Percentiles rank a stretch among this genome's conserved stretches.
Evolutionary conservation across 2,888 invertebrate genomes (phyloP).

Genomic region (Protula sp.): DNA sequence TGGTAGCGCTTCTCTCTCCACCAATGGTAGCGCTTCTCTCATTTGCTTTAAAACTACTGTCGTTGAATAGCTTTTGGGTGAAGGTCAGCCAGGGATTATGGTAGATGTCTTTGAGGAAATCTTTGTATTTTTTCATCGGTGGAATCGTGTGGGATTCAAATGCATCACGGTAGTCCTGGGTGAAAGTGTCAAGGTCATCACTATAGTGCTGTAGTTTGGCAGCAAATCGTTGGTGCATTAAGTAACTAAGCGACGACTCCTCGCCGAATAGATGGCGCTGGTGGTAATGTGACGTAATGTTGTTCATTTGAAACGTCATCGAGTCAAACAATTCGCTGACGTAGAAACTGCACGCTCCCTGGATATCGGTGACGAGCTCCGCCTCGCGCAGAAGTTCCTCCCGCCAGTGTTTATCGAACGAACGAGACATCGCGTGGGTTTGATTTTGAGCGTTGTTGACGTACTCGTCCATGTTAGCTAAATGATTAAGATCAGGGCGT

Average conservation of each 20-base stretch:
- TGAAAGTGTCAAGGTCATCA: conserved; percentile 8
- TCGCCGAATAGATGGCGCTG: conserved; percentile 12
- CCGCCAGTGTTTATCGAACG: conserved; percentile 9
- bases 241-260: conserved; percentile 14
- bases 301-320: conserved; percentile 19
- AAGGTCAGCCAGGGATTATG: conserved; percentile 42
- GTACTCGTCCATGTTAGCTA: conserved; percentile 8
- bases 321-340: conserved; percentile 24
- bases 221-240: conserved; percentile 14
- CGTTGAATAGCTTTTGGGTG: conserved; percentile 26
- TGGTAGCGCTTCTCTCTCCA: no score
- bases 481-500: conserved; percentile 10
- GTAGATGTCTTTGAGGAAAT: conserved; percentile 34
- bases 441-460: conserved; percentile 13
- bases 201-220: conserved; percentile 7
- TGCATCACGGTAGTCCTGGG: conserved; percentile 5
- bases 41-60: conserved; percentile 6
- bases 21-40: conserved; percentile 1
- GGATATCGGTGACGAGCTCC: conserved; percentile 22
- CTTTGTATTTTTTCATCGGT: conserved; percentile 22
- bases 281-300: conserved; percentile 18
- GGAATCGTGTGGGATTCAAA: conserved; percentile 10
- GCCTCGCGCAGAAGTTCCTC: conserved; percentile 19
- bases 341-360: conserved; percentile 24
- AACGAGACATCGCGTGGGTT: not conserved